Evolutionary conservation across 2,113 vertebrate genomes (phyloP), one percentile per base, ranked within the genome.

Genomic region (Rhinogobius similis): DNA sequence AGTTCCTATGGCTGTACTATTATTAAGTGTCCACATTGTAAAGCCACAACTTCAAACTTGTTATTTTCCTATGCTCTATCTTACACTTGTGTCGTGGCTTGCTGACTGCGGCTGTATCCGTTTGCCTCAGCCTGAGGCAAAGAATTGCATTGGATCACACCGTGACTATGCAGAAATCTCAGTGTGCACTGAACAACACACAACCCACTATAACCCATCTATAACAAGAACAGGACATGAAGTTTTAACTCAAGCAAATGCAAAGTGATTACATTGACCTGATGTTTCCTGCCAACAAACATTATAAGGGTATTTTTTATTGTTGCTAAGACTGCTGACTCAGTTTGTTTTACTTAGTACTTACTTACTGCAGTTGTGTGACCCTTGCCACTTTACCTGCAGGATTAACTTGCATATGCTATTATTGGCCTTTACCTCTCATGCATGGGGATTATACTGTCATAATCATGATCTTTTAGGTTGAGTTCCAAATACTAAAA

Each of bases 121-220:
- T 67, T 65, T n/a, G 20, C 20, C 61, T 58, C 58, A 38, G 44
- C 62, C 67, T 59, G 67, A 65, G 66, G 69, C 65, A 70, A 65
- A 70, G 67, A 63, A 70, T 39, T 20, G 61, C 71, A 76, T 79
- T 23, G 55, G 24, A 32, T 27, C 16, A 24, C 65, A 39, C 62
- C 32, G 58, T 85, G 87, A 86, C 81, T 65, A 58, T 81, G 88
- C 86, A 87, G 75, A 83, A 86, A 86, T 14, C 48, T 56, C 65
- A 72, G 18, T 8, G 14, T 50, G 24, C 27, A 38, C 43, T 39
- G 24, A 70, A 61, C 29, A 66, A 18, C 65, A 65, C 29, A 36
- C 7, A 26, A 56, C 68, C 23, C 18, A 65, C 32, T 65, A 21
- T 68, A 44, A 64, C 46, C 65, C 73, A 41, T 38, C 79, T 76